A percentile compares a stretch with the other conserved stretches of the same genome.
Conservation (phyloP, 2,113 vertebrate genomes). For the Mormoops blainvillei region DNA sequence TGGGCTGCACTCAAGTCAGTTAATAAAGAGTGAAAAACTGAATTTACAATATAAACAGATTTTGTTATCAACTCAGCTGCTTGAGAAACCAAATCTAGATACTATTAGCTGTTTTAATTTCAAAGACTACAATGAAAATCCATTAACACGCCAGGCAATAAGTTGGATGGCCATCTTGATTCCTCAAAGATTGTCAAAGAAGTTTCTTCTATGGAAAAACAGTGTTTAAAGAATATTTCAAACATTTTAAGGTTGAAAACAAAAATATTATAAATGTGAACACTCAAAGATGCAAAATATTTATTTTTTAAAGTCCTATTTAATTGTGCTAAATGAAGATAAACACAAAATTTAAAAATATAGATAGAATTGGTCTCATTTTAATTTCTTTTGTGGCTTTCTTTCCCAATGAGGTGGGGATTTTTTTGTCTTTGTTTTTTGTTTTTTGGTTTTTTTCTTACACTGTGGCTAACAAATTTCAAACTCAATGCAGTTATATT, state of each 20-base stretch:
- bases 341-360: conserved; percentile 29
- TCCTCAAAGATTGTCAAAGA: background rate
- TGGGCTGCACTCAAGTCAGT: background rate
- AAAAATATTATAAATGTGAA: background rate
- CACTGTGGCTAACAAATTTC: background rate
- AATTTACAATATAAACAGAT: conserved; percentile 39
- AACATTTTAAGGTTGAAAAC: conserved; percentile 30
- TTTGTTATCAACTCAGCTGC: background rate
- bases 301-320: background rate
- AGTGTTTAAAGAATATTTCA: background rate
- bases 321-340: background rate
- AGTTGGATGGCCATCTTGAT: background rate
- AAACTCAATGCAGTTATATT: conserved; percentile 24
- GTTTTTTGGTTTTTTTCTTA: too few species aligned
- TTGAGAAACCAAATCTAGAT: background rate
- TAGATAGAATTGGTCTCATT: background rate
- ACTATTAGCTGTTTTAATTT: background rate
- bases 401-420: background rate
- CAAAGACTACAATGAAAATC: background rate
- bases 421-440: too few species aligned
- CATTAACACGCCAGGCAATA: background rate
- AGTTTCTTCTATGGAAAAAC: background rate
- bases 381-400: background rate
- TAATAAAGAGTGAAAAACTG: conserved; percentile 20
- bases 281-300: background rate